These are phyloP conservation scores for Telmatochromis brichardi DNA, from an alignment of 2,113 vertebrate genomes.

Conservation along the genomic window DNA sequence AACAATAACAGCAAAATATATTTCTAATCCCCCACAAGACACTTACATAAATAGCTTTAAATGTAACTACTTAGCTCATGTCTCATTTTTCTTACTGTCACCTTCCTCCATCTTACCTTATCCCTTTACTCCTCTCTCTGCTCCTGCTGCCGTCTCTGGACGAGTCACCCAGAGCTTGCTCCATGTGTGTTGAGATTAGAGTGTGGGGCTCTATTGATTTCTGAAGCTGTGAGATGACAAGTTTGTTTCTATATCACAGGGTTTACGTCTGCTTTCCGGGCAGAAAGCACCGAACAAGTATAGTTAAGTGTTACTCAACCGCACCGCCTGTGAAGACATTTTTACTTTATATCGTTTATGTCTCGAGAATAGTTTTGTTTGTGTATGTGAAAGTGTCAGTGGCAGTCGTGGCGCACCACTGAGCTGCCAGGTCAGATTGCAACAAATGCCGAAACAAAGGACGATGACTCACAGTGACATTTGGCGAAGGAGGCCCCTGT, in stretches of 20 bases:
- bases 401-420: conserved; percentile 5
- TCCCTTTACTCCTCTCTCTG: background rate
- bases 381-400: background rate
- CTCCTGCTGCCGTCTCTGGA: background rate
- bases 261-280: conserved; percentile 49
- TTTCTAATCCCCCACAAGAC: no score
- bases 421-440: conserved; percentile 49
- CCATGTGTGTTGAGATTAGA: conserved; percentile 33
- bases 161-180: conserved; percentile 12
- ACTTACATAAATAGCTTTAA: background rate
- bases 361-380: background rate
- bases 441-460: conserved; percentile 11
- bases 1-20: no score
- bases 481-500: conserved; percentile 6
- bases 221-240: conserved; percentile 54
- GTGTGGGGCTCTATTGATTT: conserved; percentile 61
- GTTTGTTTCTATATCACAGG: conserved; percentile 40
- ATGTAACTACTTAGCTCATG: background rate
- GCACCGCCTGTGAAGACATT: background rate
- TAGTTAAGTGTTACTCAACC: background rate
- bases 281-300: background rate
- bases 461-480: conserved; percentile 35
- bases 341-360: background rate
- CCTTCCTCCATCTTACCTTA: background rate
- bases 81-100: background rate